A percentile compares a stretch with the other conserved stretches of the same genome.
Conservation (phyloP, 2,797 vertebrate species). For the Parauchenoglanis ngamensis region DNA sequence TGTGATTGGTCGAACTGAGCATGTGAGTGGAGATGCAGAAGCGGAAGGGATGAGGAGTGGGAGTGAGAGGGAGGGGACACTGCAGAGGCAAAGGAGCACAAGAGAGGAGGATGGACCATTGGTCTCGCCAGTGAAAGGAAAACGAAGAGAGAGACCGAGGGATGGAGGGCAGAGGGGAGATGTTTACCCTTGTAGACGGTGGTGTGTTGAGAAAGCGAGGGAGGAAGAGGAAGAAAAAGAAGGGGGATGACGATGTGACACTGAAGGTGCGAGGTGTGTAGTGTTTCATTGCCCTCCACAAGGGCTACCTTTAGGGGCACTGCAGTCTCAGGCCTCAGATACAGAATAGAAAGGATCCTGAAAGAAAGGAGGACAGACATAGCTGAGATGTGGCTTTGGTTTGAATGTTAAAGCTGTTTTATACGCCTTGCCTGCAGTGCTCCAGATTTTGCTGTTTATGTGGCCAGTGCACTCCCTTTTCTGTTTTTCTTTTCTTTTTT, state of each 20-base stretch:
- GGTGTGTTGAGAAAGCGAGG: constrained; percentile 46
- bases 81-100: constrained; percentile 61
- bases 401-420: not conserved
- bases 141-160: not conserved
- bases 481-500: not conserved
- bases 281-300: constrained; percentile 55
- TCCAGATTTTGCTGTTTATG: not conserved
- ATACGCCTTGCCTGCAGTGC: not conserved
- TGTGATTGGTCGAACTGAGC: constrained; percentile 51
- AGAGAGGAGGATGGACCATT: constrained; percentile 43
- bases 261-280: constrained; percentile 70
- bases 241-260: constrained; percentile 57
- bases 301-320: constrained; percentile 47
- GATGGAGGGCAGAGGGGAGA: constrained; percentile 48
- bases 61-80: constrained; percentile 54
- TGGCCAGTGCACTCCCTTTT: not conserved
- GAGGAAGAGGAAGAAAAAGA: constrained; percentile 51
- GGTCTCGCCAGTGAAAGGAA: constrained; percentile 31
- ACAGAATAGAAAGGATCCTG: not conserved
- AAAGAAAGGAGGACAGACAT: constrained; percentile 2
- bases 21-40: constrained; percentile 57
- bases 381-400: not conserved
- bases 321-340: constrained; percentile 48
- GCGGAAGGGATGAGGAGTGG: constrained; percentile 19
- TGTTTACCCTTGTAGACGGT: constrained; percentile 40